These are phyloP conservation scores for Cataglyphis hispanica DNA, from an alignment of 1,140 invertebrate species.

Conservation along the genomic window DNA sequence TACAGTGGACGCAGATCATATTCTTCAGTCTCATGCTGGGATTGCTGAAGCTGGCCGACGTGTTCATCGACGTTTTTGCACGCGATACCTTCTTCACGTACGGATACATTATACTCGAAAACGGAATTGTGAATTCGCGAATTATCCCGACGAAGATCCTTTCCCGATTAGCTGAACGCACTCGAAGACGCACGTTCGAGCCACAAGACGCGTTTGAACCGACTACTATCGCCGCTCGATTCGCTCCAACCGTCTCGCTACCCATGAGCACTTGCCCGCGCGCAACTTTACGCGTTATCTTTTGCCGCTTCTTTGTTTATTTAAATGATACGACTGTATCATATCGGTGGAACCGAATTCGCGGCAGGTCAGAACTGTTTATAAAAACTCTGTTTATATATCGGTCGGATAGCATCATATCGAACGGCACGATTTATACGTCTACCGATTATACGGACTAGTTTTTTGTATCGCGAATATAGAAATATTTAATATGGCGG, in stretches of 20 bases:
- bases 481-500: too few relatives aligned
- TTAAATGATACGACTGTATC: too few relatives aligned
- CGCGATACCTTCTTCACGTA: not conserved
- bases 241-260: not conserved
- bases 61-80: not conserved
- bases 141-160: not conserved
- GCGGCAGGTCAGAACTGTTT: too few relatives aligned
- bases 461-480: too few relatives aligned
- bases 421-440: too few relatives aligned
- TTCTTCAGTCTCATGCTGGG: conserved; percentile 68
- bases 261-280: conserved; percentile 5
- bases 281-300: not conserved
- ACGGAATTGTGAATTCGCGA: not conserved
- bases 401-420: too few relatives aligned
- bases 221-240: not conserved
- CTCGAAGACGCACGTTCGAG: not conserved
- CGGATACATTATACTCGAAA: not conserved
- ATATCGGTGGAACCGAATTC: not conserved
- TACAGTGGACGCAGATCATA: conserved; percentile 70
- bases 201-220: not conserved
- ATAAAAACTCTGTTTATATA: too few relatives aligned
- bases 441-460: too few relatives aligned
- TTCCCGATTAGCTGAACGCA: too few relatives aligned
- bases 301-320: too few relatives aligned
- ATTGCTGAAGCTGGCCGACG: not conserved